These are phyloP conservation scores for Liasis olivaceus DNA, from an alignment of 2,797 vertebrate species.

Conservation along the genomic window DNA sequence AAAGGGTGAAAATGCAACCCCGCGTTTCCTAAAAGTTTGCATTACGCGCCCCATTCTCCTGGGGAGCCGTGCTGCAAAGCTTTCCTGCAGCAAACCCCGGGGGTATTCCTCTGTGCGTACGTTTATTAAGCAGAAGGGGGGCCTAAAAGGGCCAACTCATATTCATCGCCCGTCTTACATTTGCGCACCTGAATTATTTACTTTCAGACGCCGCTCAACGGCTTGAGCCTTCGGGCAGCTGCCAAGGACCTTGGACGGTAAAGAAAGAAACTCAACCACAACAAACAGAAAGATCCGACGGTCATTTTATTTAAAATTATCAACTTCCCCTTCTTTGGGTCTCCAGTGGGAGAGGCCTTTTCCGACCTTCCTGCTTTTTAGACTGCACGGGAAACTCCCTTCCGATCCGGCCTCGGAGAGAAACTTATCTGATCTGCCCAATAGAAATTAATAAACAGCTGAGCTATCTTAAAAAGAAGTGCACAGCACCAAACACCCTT, in stretches of 20 bases:
- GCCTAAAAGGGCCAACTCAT: background rate
- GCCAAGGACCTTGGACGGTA: background rate
- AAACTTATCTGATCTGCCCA: slow-evolving; percentile 24
- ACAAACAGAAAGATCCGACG: background rate
- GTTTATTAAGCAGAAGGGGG: background rate
- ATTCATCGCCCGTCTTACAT: background rate
- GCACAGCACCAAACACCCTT: slow-evolving; percentile 24
- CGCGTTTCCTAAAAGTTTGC: background rate
- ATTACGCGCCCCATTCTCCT: background rate
- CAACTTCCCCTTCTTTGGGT: background rate
- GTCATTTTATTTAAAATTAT: slow-evolving; percentile 33
- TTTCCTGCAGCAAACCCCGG: background rate
- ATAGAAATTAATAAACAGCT: slow-evolving; percentile 21
- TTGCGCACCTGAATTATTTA: background rate
- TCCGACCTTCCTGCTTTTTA: slow-evolving; percentile 43
- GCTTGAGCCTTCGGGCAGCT: background rate
- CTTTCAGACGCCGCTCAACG: background rate
- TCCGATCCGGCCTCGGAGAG: slow-evolving; percentile 48
- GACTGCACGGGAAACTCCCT: slow-evolving; percentile 17
- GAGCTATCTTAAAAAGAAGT: slow-evolving; percentile 40
- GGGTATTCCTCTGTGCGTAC: background rate
- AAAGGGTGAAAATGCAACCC: background rate
- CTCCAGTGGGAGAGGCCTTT: slow-evolving; percentile 49
- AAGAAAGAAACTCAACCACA: background rate
- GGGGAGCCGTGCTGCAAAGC: background rate